These are phyloP conservation scores for Muntiacus muntjak DNA, from an alignment of 2,113 vertebrate genomes.

Conservation along the genomic window DNA sequence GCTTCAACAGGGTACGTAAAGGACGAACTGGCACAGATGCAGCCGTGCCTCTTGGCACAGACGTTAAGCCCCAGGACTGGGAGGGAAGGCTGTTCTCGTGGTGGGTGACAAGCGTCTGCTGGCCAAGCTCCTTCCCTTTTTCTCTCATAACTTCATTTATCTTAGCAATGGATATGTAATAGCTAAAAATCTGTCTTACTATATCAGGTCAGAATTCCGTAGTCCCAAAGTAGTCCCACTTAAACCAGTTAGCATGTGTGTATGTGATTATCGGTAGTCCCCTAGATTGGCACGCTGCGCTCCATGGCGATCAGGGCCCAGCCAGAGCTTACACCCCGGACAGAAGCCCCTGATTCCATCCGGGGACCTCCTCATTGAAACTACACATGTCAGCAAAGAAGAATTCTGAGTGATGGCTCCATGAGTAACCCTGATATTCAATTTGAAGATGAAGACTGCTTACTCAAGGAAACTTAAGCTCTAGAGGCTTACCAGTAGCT, in stretches of 20 bases:
- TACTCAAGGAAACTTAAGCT: background rate
- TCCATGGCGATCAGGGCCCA: background rate
- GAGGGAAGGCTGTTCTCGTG: background rate
- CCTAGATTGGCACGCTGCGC: fast-evolving
- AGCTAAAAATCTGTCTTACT: background rate
- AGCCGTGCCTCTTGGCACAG: fast-evolving
- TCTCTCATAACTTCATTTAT: background rate
- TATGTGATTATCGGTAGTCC: background rate
- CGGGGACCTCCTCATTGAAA: background rate
- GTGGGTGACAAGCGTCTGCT: background rate
- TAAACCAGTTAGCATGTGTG: background rate
- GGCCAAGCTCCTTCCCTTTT: background rate
- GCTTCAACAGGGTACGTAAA: conserved; percentile 92
- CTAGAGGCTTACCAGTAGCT: background rate
- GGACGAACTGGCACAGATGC: fast-evolving
- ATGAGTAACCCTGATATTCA: background rate
- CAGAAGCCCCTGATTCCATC: background rate
- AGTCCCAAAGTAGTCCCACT: background rate
- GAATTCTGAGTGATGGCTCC: background rate
- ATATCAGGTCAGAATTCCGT: background rate
- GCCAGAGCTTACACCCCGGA: background rate
- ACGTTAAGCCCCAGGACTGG: background rate
- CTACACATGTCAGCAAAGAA: too few relatives aligned
- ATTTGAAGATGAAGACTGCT: background rate
- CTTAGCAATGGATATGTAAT: background rate